A percentile compares a stretch with the other conserved stretches of the same genome.
These are phyloP conservation scores for Cryptoblepharus egeriae DNA, from an alignment of 2,797 vertebrate genomes.

Conservation along the genomic window DNA sequence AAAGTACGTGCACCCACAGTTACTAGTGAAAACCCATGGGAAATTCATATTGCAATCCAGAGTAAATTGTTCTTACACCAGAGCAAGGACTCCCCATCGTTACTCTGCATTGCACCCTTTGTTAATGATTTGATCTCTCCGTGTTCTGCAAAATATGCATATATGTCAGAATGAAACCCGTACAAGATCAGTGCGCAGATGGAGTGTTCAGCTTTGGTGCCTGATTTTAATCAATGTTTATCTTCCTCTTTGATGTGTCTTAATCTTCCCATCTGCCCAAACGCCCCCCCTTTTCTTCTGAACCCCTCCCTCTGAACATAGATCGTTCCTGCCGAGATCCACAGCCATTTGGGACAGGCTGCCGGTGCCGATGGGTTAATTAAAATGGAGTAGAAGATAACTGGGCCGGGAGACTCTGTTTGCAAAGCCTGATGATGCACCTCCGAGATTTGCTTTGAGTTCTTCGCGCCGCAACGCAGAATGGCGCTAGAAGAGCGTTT, in stretches of 20 bases:
- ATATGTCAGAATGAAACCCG: neutral
- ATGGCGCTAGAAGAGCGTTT: neutral
- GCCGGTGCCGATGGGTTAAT: neutral
- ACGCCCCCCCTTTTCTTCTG: neutral
- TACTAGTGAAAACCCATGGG: too few species aligned
- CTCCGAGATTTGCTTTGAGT: neutral
- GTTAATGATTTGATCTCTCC: neutral
- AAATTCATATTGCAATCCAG: too few species aligned
- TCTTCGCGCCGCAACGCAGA: neutral
- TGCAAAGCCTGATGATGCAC: neutral
- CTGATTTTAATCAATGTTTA: conserved; percentile 14
- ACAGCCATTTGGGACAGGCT: neutral
- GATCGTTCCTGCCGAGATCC: neutral
- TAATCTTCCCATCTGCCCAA: neutral
- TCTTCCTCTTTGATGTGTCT: neutral
- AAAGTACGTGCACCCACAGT: too few species aligned
- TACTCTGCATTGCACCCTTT: too few species aligned
- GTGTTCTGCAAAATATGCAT: neutral
- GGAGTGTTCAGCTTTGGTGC: neutral
- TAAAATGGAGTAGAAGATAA: neutral
- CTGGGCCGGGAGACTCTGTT: neutral
- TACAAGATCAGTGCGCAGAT: neutral
- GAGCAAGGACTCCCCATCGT: too few species aligned
- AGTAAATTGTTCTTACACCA: too few species aligned
- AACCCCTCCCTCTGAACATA: neutral